A percentile compares a stretch with the other conserved stretches of the same genome.
Conservation (phyloP, 1,140 invertebrate species). For the Drosophila sucinea region DNA sequence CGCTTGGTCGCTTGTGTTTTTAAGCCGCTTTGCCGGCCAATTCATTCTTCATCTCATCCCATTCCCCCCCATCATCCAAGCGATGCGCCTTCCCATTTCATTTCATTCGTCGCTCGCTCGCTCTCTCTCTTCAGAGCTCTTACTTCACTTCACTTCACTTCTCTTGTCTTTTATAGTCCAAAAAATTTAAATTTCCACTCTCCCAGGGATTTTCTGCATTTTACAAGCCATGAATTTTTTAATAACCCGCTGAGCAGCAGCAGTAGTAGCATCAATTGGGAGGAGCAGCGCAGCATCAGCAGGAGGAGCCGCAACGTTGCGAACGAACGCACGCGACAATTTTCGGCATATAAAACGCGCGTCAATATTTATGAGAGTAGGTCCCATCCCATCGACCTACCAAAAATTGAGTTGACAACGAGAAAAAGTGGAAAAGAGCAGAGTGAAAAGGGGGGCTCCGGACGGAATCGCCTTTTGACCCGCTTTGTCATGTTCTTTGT, state of each 20-base stretch:
- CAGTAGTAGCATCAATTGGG: neutral
- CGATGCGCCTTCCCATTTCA: neutral
- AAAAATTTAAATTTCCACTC: constrained; percentile 72
- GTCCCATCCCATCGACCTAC: constrained; percentile 22
- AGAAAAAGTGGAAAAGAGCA: neutral
- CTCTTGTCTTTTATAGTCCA: constrained; percentile 67
- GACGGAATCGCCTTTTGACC: constrained; percentile 13
- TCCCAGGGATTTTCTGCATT: constrained; percentile 70
- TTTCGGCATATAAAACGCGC: constrained; percentile 58
- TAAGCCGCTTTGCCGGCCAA: constrained; percentile 71
- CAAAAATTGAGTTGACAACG: constrained; percentile 52
- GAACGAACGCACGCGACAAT: constrained; percentile 65
- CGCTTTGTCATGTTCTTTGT: constrained; percentile 25
- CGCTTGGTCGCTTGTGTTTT: constrained; percentile 48
- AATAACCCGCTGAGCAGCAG: constrained; percentile 54
- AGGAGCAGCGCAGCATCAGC: neutral
- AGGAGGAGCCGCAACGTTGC: neutral
- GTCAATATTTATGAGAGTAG: constrained; percentile 73
- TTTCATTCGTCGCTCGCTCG: neutral
- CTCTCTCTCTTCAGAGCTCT: neutral
- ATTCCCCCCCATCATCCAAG: neutral
- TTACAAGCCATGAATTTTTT: constrained; percentile 81
- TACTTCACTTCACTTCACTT: constrained; percentile 1
- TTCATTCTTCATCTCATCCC: constrained; percentile 33
- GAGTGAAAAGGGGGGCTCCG: constrained; percentile 4